Base-by-base conservation (phyloP, 1,140 invertebrate genomes). In the Nasonia vitripennis region DNA sequence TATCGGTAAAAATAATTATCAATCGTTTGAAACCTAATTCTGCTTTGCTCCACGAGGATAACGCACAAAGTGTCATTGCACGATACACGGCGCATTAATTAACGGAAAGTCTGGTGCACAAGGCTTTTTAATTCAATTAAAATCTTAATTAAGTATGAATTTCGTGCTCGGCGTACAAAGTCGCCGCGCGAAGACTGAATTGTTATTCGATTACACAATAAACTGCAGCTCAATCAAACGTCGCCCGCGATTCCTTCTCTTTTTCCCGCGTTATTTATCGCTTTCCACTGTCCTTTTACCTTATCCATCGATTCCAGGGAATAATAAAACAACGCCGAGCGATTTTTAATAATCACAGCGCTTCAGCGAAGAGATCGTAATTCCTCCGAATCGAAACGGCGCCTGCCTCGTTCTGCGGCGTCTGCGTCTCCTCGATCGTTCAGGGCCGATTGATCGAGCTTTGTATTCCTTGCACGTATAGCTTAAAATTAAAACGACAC, bases 401-500 rank as follows among this genome's bases (percentile, higher is more conserved):
- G 83, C 27, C 31, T 55, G 27, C 68, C 68, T 74, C 41, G 71
- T 62, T 75, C 45, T 37, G 45, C 9, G 0, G 27, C 14, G 7
- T 70, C 11, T 71, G 34, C n/a, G 68, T 10, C 20, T 31, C 27
- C 41, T 73, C 68, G 48, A 73, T 80, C 34, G 34, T 37, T 37
- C 34, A 37, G 34, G 2, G 0, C 14, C 68, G 77, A 79, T 85
- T 85, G 78, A 80, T 45, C 14, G 31, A 3, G 14, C 34, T 71
- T 75, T 20, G 48, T 23, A 79, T 70, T 71, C 7, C 41, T 34
- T 55, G 41, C 77, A 84, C 62, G 67, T 73, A 27, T 27, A 48
- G 17, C 45, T 37, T 45, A 71, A 84, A 84, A 84, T 84, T 75
- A 78, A 70, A 84, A 84, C 67, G 67, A 37, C 27, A 78, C 74